These are phyloP conservation scores for Magallana gigas DNA, from an alignment of 1,140 invertebrate genomes.

Conservation along the genomic window DNA sequence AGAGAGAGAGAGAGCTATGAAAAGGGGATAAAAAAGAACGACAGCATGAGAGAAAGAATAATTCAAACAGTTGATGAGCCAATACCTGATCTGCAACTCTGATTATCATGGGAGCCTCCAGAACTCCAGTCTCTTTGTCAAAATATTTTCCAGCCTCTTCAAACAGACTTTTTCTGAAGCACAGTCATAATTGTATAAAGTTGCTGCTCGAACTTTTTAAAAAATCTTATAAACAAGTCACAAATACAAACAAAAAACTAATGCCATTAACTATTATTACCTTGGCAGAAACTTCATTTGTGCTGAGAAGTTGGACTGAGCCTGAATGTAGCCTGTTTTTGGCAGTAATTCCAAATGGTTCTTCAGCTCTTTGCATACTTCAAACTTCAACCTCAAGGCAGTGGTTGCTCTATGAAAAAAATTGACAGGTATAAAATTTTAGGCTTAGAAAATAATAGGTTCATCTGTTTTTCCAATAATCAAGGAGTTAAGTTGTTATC, in stretches of 20 bases:
- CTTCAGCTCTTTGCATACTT: slow-evolving; percentile 75
- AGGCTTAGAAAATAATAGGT: too few relatives aligned
- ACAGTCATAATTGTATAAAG: not conserved
- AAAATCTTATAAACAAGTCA: too few relatives aligned
- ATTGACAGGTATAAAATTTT: not conserved
- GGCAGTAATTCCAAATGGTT: slow-evolving; percentile 79
- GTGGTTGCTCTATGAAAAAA: slow-evolving; percentile 74
- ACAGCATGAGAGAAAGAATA: too few relatives aligned
- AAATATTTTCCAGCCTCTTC: slow-evolving; percentile 76
- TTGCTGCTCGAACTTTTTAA: too few relatives aligned
- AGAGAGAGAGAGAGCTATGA: too few relatives aligned
- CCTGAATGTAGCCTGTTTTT: slow-evolving; percentile 79
- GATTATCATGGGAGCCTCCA: slow-evolving; percentile 78
- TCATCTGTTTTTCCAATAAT: too few relatives aligned
- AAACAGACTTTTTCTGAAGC: slow-evolving; percentile 73
- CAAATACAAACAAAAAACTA: too few relatives aligned
- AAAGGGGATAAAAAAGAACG: too few relatives aligned
- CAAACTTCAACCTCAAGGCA: slow-evolving; percentile 77
- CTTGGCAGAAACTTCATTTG: slow-evolving; percentile 79
- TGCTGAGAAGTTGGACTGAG: slow-evolving; percentile 78
- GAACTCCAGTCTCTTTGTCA: slow-evolving; percentile 77
- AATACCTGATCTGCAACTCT: slow-evolving; percentile 77
- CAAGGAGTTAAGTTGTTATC: too few relatives aligned
- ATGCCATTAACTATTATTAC: slow-evolving; percentile 49
- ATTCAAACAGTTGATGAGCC: not conserved